phyloP scores from a whole-genome alignment of 2,113 vertebrate species.

The Cephalopterus ornatus region DNA sequence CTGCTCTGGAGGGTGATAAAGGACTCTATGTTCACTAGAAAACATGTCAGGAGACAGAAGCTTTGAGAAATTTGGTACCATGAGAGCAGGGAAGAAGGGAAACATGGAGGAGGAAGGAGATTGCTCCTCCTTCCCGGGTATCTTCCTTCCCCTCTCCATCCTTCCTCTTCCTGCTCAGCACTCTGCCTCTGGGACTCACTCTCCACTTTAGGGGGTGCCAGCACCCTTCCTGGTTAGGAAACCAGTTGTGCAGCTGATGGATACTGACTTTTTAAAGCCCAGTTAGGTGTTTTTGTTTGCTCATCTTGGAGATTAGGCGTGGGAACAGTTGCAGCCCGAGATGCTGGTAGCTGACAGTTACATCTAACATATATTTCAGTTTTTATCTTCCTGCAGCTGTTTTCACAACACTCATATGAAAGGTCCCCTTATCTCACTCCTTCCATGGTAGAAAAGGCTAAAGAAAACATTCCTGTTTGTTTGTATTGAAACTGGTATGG shows the following conservation, averaged over 20 bases:
- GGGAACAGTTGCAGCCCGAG: neutral
- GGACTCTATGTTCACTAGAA: neutral
- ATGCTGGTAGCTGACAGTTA: neutral
- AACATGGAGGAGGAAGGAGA: neutral
- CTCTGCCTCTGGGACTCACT: neutral
- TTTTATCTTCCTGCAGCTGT: constrained; percentile 21
- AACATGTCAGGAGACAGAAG: accelerated
- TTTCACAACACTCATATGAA: constrained; percentile 17
- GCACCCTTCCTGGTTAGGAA: neutral
- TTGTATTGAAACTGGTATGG: constrained; percentile 44
- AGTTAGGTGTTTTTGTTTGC: neutral
- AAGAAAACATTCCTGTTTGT: constrained; percentile 48
- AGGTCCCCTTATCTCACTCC: neutral
- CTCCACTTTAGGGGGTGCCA: accelerated
- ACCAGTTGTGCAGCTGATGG: neutral
- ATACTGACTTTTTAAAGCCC: neutral
- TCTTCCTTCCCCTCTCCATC: neutral
- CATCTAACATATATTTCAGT: neutral
- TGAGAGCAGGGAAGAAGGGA: neutral
- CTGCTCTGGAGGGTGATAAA: neutral
- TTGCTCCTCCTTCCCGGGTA: neutral
- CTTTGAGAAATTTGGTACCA: neutral
- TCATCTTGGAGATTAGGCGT: neutral
- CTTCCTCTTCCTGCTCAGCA: accelerated
- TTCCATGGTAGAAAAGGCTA: neutral